phyloP scores from a whole-genome alignment of 2,797 vertebrate genomes.

The Rhinoraja longicauda region DNA sequence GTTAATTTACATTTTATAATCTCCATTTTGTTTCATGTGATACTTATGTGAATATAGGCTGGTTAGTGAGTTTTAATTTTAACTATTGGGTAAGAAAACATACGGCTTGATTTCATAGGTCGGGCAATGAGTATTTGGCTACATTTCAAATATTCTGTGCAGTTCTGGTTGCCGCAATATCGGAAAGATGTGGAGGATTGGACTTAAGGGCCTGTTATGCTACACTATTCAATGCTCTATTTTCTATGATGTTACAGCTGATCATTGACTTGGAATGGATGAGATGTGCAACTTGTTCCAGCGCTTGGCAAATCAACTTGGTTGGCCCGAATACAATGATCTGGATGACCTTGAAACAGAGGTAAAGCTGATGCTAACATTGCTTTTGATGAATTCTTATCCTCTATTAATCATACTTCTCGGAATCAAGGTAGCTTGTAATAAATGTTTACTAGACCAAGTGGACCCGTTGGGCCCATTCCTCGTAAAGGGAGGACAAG shows the following conservation, averaged over 20 bases:
- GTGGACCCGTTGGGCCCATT: too few relatives aligned
- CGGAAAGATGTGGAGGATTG: too few relatives aligned
- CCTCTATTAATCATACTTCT: not conserved
- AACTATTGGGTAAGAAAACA: too few relatives aligned
- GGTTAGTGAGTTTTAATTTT: not conserved
- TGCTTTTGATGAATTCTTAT: not conserved
- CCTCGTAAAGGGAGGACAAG: too few relatives aligned
- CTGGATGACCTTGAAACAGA: constrained; percentile 52
- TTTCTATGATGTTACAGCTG: not conserved
- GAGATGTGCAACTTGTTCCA: constrained; percentile 51
- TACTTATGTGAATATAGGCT: not conserved
- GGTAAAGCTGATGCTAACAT: constrained; percentile 45
- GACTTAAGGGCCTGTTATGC: too few relatives aligned
- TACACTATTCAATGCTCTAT: too few relatives aligned
- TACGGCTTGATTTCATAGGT: too few relatives aligned
- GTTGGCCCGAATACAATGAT: constrained; percentile 52
- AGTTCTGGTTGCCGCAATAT: too few relatives aligned
- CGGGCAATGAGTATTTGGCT: too few relatives aligned
- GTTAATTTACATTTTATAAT: not conserved
- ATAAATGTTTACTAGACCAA: too few relatives aligned
- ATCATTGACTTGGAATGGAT: constrained; percentile 50
- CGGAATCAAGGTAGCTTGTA: not conserved
- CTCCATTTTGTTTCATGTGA: not conserved
- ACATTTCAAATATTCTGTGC: too few relatives aligned
- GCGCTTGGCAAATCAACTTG: constrained; percentile 56